Conservation (phyloP, 1,140 invertebrate genomes). For the Plodia interpunctella region DNA sequence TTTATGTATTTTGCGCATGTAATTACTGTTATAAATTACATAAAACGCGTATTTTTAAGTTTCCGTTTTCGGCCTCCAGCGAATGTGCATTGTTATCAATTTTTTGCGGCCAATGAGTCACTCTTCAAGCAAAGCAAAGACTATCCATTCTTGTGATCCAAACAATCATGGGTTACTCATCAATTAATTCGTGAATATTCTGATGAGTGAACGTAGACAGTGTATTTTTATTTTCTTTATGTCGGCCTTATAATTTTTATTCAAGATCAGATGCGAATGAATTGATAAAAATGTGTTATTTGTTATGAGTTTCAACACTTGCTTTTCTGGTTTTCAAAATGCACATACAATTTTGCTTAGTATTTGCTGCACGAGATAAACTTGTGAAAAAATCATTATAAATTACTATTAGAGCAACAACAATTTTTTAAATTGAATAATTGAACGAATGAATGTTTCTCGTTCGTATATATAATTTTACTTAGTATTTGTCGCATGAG, state of each 20-base stretch:
- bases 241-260: no score
- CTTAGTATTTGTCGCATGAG: no score
- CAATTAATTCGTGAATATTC: neutral
- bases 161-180: neutral
- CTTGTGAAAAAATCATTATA: no score
- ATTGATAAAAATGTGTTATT: no score
- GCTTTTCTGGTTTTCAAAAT: no score
- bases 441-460: neutral
- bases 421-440: neutral
- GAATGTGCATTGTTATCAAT: neutral
- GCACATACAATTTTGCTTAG: no score
- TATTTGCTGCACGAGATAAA: no score
- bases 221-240: neutral
- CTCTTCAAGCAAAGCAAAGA: neutral
- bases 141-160: neutral
- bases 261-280: no score
- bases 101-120: neutral
- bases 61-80: neutral
- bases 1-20: neutral
- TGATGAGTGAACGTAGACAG: neutral
- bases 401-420: no score
- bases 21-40: neutral
- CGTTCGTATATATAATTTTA: no score
- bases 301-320: no score
- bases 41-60: neutral